phyloP scores from a whole-genome alignment of 1,140 invertebrate species.

The Lordiphosa mommai region DNA sequence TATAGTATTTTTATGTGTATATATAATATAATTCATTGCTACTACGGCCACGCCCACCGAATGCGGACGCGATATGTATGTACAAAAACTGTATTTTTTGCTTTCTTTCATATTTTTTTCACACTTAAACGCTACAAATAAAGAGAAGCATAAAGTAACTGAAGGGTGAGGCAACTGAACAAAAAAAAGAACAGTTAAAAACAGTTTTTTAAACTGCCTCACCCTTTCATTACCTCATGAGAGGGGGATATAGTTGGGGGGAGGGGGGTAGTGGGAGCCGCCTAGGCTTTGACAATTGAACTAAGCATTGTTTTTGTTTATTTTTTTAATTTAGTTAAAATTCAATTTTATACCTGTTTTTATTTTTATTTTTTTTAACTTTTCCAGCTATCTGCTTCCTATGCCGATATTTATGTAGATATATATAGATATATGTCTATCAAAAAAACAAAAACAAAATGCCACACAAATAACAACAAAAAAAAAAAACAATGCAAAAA shows the following conservation, averaged over 20 bases:
- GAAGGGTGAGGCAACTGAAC: no score
- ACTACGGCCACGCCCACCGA: conserved; percentile 55
- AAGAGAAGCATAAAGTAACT: no score
- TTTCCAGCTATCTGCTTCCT: conserved; percentile 37
- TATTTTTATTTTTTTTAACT: conserved; percentile 23
- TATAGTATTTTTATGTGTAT: conserved; percentile 5
- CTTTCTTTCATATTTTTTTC: conserved; percentile 41
- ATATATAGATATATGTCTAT: not conserved
- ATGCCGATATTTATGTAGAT: not conserved
- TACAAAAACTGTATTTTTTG: conserved; percentile 73
- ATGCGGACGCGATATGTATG: conserved; percentile 69
- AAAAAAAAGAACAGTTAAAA: no score
- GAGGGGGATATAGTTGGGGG: conserved; percentile 12
- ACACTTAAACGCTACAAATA: not conserved
- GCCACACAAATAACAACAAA: conserved; percentile 15
- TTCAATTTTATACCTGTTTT: conserved; percentile 59
- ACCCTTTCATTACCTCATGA: conserved; percentile 13
- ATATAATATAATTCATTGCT: conserved; percentile 35
- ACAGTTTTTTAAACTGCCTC: no score
- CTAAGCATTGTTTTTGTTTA: conserved; percentile 36
- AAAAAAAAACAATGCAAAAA: conserved; percentile 11
- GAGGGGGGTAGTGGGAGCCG: conserved; percentile 52
- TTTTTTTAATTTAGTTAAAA: conserved; percentile 50
- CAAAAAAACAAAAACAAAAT: conserved; percentile 22
- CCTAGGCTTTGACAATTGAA: conserved; percentile 63